Percentiles rank a stretch among this genome's conserved stretches.
These are phyloP conservation scores for Macroramphosus scolopax DNA, from an alignment of 2,797 vertebrate genomes.

Conservation along the genomic window DNA sequence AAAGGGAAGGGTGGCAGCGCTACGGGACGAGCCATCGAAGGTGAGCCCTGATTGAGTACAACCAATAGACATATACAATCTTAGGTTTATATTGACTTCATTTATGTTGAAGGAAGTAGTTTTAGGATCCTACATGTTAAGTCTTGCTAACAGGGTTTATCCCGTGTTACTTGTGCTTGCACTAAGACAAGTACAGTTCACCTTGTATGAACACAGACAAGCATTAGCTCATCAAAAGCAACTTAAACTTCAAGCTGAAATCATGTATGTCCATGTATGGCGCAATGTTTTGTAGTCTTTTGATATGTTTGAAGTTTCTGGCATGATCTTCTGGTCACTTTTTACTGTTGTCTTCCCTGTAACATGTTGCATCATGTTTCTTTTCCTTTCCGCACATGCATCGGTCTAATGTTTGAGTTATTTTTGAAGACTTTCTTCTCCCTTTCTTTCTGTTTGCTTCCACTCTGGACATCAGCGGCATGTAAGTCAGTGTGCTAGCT, in stretches of 20 bases:
- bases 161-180: no score
- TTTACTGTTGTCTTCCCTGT: no score
- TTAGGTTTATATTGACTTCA: neutral
- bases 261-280: neutral
- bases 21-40: slow-evolving; percentile 94
- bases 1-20: slow-evolving; percentile 89
- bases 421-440: slow-evolving; percentile 54
- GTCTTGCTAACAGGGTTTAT: no score
- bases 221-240: neutral
- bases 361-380: no score
- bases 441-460: slow-evolving; percentile 56
- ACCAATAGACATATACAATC: neutral
- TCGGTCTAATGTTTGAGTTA: slow-evolving; percentile 14
- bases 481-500: slow-evolving; percentile 59
- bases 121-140: no score
- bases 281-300: no score
- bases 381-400: slow-evolving; percentile 10
- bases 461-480: slow-evolving; percentile 70
- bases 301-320: no score
- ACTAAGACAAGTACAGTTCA: no score
- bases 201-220: neutral
- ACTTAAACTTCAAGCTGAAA: neutral
- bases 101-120: neutral
- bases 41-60: slow-evolving; percentile 53
- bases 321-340: no score